Base-by-base conservation (phyloP, 2,113 vertebrate genomes). In the Tychaedon coryphoeus region DNA sequence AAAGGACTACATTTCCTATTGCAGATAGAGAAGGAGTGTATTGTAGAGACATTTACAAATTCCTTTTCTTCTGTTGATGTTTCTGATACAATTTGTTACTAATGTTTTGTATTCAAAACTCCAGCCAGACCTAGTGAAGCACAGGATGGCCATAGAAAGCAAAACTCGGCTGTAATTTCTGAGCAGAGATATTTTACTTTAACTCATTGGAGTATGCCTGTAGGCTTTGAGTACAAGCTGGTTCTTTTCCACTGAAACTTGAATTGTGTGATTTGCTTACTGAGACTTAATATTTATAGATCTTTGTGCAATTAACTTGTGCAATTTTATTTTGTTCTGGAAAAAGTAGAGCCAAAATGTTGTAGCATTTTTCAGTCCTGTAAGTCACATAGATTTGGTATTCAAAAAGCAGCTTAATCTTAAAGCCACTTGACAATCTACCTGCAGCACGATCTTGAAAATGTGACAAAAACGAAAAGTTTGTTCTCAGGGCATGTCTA, bases 371-470 rank as follows among this genome's bases (percentile, higher is more conserved):
- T 36, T 84, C 31, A 65, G 64, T 85, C 28, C 65, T 61, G 7
- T n/a, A 81, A 69, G 19, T 94, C 66, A 53, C 34, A 53, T 4
- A 75, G 36, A 79, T 77, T 38, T 80, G 42, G 56, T 65, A n/a
- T 89, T 64, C 61, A 74, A 92, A 92, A 94, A 91, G 10, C 61
- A 91, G n/a, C 40, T 91, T 74, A 74, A 78, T 77, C 20, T 88
- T 81, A 71, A 89, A 83, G 47, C 14, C 24, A 40, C 5, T 19
- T 81, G 53, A 36, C 25, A 72, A 24, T 69, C 70, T 72, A 69
- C 31, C 40, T 2, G 1, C 61, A 82, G 40, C 57, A 43, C 58
- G 48, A 62, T 60, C 19, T 24, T 67, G 48, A 64, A 84, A 92
- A 65, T 61, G 29, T 67, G 38, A 56, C 62, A 36, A 81, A 79